Evolutionary conservation across 2,797 vertebrate genomes (phyloP), one percentile per base, ranked within the genome.

Genomic region (Sebastolobus altivelis): DNA sequence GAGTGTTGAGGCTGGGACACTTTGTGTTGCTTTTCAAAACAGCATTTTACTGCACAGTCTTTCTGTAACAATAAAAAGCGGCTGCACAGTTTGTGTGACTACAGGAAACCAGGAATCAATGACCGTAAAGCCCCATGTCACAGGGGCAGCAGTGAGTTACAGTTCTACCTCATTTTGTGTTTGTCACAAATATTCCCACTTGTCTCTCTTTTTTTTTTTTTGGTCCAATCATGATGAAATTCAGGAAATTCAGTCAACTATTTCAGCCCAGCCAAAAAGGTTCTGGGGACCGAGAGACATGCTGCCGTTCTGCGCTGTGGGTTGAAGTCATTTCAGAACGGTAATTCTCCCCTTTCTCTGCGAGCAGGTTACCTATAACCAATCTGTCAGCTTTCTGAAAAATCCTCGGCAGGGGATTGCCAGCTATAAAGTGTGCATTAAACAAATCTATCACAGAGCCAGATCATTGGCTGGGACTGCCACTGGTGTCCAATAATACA

Each of bases 301-400:
- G 46, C 62, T 16, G 72, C 54, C n/a, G 22, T 82, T 90, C 82
- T 86, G 77, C 89, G 88, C 85, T 89, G 83, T 62, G 77, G 74
- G 74, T 78, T 76, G 76, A 87, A 92, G 90, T 93, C 75, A 90
- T 94, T 94, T 88, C 90, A 85, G 74, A 89, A 74, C 81, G 75
- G 81, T 91, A 89, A 91, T 93, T 91, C 88, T 27, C 72, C 60
- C 43, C 81, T 90, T 90, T 89, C 85, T 87, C 67, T 75, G 80
- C n/a, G 5, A 84, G 88, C 84, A 71, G 87, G 88, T 88, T 84
- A 85, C 90, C 88, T 83, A 80, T 89, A 90, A 88, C 89, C 85
- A 89, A 82, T 86, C 91, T 91, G 91, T 92, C 92, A 93, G 89
- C 88, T 89, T 87, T 88, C 82, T 83, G 83, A 90, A 79, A 93